Conservation (phyloP, 2,797 vertebrate genomes). For the Percopsis omiscomaycus region DNA sequence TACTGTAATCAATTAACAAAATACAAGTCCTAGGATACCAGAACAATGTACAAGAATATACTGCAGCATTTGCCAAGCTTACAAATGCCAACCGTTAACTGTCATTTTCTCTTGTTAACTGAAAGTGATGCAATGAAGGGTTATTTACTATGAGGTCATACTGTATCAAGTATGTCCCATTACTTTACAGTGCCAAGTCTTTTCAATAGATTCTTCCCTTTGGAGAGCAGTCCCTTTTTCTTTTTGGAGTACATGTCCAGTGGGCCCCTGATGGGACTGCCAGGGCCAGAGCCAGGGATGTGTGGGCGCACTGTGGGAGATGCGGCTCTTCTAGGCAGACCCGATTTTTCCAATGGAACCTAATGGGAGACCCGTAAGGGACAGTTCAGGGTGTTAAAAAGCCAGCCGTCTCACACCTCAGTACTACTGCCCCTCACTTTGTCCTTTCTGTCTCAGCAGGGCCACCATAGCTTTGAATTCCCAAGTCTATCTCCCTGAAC, state of each 20-base stretch:
- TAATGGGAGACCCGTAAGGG: conserved; percentile 88
- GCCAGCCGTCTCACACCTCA: conserved; percentile 66
- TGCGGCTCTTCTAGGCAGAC: conserved; percentile 86
- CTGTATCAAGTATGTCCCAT: conserved; percentile 48
- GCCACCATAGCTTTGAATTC: conserved; percentile 61
- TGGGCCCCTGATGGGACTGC: conserved; percentile 84
- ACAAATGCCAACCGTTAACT: conserved; percentile 77
- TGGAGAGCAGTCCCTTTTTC: conserved; percentile 96
- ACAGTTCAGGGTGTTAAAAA: conserved; percentile 82
- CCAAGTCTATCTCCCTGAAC: conserved; percentile 47
- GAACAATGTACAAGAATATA: conserved; percentile 65
- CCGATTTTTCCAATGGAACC: conserved; percentile 94
- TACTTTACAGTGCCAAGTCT: conserved; percentile 91
- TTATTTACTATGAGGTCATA: conserved; percentile 53
- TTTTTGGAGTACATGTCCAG: conserved; percentile 88
- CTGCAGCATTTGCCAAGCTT: conserved; percentile 59
- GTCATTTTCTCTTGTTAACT: conserved; percentile 13
- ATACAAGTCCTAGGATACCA: conserved; percentile 65
- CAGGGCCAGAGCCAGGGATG: conserved; percentile 85
- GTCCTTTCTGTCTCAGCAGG: conserved; percentile 69
- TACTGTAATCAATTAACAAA: conserved; percentile 52
- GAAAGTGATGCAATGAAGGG: conserved; percentile 60
- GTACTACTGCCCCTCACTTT: conserved; percentile 62
- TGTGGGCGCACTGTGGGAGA: conserved; percentile 86
- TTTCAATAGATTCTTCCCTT: conserved; percentile 94